Conservation (phyloP, 2,888 invertebrate species). For the Acronicta psi region DNA sequence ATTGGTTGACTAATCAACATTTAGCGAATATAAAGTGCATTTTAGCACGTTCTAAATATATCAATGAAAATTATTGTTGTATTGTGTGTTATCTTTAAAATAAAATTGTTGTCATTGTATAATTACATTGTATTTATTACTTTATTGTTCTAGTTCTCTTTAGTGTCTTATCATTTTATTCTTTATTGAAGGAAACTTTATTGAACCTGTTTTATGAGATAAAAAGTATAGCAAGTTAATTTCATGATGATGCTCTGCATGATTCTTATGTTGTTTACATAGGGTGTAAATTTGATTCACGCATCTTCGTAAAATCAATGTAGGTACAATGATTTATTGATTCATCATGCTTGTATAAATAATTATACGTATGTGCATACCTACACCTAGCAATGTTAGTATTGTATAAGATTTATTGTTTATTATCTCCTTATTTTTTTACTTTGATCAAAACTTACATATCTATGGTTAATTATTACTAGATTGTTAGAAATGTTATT, state of each 20-base stretch:
- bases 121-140: constrained; percentile 45
- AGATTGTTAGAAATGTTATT: constrained; percentile 62
- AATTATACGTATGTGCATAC: constrained; percentile 48
- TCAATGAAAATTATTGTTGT: constrained; percentile 70
- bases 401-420: constrained; percentile 38
- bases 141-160: constrained; percentile 59
- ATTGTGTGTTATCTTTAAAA: constrained; percentile 73
- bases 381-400: constrained; percentile 48
- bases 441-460: constrained; percentile 68
- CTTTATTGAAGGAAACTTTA: constrained; percentile 20
- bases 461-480: constrained; percentile 81
- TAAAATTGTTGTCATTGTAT: constrained; percentile 68
- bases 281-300: too few relatives aligned
- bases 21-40: constrained; percentile 55
- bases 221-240: too few relatives aligned
- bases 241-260: too few relatives aligned
- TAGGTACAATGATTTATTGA: constrained; percentile 49
- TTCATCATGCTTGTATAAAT: constrained; percentile 22
- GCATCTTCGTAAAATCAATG: too few relatives aligned
- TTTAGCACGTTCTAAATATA: constrained; percentile 55
- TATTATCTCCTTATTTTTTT: constrained; percentile 48
- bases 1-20: constrained; percentile 31
- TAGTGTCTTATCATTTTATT: constrained; percentile 56
- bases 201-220: constrained; percentile 28
- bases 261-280: too few relatives aligned